Evolutionary conservation across 2,888 invertebrate genomes (phyloP).

Genomic region (Sussaba pulchella): DNA sequence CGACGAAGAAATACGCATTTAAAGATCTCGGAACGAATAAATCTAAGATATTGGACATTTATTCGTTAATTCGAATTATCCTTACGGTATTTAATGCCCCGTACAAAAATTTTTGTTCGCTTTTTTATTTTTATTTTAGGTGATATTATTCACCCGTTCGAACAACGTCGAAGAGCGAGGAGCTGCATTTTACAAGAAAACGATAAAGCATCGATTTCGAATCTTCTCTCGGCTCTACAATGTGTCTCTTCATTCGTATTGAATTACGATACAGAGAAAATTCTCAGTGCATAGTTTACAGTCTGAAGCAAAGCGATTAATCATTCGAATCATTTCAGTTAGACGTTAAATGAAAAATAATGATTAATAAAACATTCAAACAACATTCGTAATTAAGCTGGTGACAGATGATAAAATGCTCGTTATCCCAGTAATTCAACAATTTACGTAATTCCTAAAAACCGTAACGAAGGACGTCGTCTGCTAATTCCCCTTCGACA

Average conservation of each 20-base stretch:
- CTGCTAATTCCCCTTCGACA: no score
- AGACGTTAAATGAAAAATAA: neutral
- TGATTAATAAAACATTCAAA: neutral
- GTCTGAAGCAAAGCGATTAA: neutral
- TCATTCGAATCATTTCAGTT: neutral
- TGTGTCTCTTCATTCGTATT: neutral
- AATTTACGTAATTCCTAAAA: neutral
- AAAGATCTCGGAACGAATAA: neutral
- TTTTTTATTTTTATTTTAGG: slow-evolving; percentile 9
- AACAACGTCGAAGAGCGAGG: neutral
- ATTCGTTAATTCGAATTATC: slow-evolving; percentile 26
- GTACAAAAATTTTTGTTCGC: slow-evolving; percentile 45
- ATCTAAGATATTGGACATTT: slow-evolving; percentile 15
- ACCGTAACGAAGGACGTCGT: no score
- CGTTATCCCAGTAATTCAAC: neutral
- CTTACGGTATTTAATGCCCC: slow-evolving; percentile 51
- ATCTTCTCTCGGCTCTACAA: neutral
- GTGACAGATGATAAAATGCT: no score
- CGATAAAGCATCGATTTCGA: neutral
- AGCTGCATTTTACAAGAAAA: slow-evolving; percentile 23
- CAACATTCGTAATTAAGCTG: no score
- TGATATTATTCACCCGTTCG: no score
- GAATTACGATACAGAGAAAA: neutral
- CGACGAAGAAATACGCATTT: neutral
- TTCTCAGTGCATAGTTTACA: neutral